phyloP scores from a whole-genome alignment of 2,797 vertebrate species.

The Myripristis murdjan region DNA sequence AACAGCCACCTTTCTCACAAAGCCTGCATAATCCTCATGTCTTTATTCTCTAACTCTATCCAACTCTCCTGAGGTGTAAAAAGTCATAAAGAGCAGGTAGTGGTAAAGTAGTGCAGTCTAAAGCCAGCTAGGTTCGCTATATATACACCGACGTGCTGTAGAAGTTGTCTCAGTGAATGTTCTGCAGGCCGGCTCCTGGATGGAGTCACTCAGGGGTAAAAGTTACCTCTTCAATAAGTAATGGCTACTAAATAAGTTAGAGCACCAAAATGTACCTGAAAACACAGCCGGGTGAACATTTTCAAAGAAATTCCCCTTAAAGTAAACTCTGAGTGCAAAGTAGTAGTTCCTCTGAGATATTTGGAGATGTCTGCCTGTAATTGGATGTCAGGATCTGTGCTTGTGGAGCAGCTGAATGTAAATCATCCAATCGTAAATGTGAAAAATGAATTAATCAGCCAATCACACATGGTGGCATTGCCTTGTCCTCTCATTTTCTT shows the following conservation, averaged over 20 bases:
- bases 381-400: conserved; percentile 56
- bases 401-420: conserved; percentile 55
- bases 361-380: conserved; percentile 47
- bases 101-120: not conserved
- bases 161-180: not conserved
- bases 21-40: not conserved
- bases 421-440: conserved; percentile 68
- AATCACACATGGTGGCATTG: conserved; percentile 73
- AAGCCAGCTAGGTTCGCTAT: not conserved
- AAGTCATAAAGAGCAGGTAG: not conserved
- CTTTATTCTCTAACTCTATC: not conserved
- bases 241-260: conserved; percentile 61
- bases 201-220: conserved; percentile 15
- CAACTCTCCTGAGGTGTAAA: not conserved
- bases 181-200: conserved; percentile 9
- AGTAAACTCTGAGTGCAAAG: conserved; percentile 34
- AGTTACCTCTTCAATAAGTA: conserved; percentile 29
- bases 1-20: not conserved
- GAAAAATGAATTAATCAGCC: conserved; percentile 77
- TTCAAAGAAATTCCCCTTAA: conserved; percentile 1
- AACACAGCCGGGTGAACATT: conserved; percentile 6
- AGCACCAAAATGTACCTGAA: conserved; percentile 42
- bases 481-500: conserved; percentile 75
- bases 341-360: conserved; percentile 33
- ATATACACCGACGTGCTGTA: not conserved